Evolutionary conservation across 1,140 invertebrate species (phyloP), one percentile per base, ranked within the genome.

Genomic region (Tetramorium parvispinum): DNA sequence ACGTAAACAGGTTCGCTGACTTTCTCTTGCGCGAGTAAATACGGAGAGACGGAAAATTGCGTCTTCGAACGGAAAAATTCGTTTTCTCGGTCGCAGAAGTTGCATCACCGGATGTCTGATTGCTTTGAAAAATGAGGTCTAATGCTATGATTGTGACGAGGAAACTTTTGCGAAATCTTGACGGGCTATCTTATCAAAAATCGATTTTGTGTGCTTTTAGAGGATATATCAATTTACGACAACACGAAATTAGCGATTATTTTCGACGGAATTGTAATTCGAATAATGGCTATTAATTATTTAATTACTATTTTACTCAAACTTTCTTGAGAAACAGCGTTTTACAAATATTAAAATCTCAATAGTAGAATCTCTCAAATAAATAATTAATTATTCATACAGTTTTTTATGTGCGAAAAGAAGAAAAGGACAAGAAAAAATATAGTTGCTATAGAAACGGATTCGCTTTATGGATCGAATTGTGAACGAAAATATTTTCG

Each of bases 111-210:
- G 70, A 43, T 63, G 55, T 24, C 49, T 66, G 77, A 89, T 89
- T 83, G 71, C 88, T 82, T 83, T 89, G 76, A 89, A 7, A 89
- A 89, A 89, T 89, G 40, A 66, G 57, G 24, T 78, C 49, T 46
- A 46, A 79, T 40, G 32, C 16, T 16, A 24, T 0, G 49, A 21
- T 63, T 43, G 27, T 65, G 59, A 55, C 49, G 27, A 51, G 18
- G 10, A 83, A 89, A 89, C 65, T 89, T 88, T 24, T 21, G 53
- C 24, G 37, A 77, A 89, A 81, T 77, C 88, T 70, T 87, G 78
- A 89, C 85, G 37, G 57, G 11, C 27, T 32, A 21, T 79, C 61
- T 73, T 63, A 55, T 86, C 40, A 51, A 57, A 77, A 81, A 65
- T n/a, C 68, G 6, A 61, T 53, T 86, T 57, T 70, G 40, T 18